Conservation (phyloP, 2,888 invertebrate genomes). For the Teinopalpus imperialis region DNA sequence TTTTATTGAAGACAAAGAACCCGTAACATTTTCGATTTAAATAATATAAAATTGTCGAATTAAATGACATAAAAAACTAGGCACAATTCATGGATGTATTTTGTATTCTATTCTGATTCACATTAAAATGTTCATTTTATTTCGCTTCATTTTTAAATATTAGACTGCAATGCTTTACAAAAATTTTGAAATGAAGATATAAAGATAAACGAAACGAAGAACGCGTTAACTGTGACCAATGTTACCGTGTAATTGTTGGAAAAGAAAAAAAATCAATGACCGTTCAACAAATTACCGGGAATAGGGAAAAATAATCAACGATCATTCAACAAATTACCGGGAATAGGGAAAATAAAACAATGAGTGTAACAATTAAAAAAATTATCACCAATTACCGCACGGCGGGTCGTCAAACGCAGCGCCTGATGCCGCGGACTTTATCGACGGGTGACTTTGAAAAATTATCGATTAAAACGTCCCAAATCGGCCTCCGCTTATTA, state of each 20-base stretch:
- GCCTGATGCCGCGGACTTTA: constrained; percentile 68
- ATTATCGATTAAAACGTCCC: constrained; percentile 59
- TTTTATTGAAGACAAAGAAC: too few relatives aligned
- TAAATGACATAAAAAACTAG: too few relatives aligned
- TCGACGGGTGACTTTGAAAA: constrained; percentile 50
- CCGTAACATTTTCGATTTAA: too few relatives aligned
- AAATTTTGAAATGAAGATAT: constrained; percentile 25
- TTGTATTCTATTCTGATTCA: too few relatives aligned
- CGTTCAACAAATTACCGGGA: constrained; percentile 16
- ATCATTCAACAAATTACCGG: constrained; percentile 14
- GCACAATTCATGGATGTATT: too few relatives aligned
- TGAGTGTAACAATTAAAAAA: constrained; percentile 59
- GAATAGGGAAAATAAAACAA: constrained; percentile 18
- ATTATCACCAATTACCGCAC: constrained; percentile 65
- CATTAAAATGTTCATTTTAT: constrained; percentile 10
- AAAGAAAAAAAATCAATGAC: constrained; percentile 21
- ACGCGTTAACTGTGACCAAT: constrained; percentile 28
- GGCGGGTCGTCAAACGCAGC: constrained; percentile 57
- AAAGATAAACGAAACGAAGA: constrained; percentile 22
- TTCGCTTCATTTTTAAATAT: constrained; percentile 13
- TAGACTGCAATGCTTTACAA: constrained; percentile 7
- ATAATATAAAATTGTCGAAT: too few relatives aligned
- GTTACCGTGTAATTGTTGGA: constrained; percentile 22
- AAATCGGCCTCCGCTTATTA: constrained; percentile 53
- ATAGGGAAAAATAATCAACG: constrained; percentile 14